Base-by-base conservation (phyloP, 2,888 invertebrate species). In the Leucoma salicis region DNA sequence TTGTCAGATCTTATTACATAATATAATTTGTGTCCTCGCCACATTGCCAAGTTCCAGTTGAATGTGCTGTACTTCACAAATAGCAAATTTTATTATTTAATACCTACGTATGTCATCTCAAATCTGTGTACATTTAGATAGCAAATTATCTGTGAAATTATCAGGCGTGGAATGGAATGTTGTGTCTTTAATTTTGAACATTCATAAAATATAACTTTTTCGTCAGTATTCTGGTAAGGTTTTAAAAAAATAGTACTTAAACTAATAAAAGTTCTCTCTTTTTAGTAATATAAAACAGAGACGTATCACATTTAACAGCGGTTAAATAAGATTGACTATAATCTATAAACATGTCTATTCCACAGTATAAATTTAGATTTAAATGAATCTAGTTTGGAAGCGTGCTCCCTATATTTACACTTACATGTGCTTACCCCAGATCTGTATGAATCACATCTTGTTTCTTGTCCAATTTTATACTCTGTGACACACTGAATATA, bases 11-110 rank as follows among this genome's bases (percentile, higher is more conserved):
- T 53, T 53, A 49, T 35, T 39, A 35, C 60, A 60, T 54, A 63
- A 74, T 66, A 55, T 60, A 46, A 59, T 57, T 64, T 60, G 50
- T 56, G 79, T 69, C 79, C 79, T 82, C 73, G 82, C 62, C 44
- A 46, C 46, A 55, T 53, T 75, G 82, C 84, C 82, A 80, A 82
- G 79, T 81, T 70, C 79, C 71, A 61, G 45, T 38, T 49, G 52
- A 55, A 66, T 80, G 76, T 53, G 74, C 56, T 68, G 70, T 63
- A 57, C 33, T 35, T 39, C 58, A 51, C 49, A 61, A 67, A 66
- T 64, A 63, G 62, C 53, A 48, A 41, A 54, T 58, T 60, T 63
- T 70, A 71, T 67, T 74, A 67, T 63, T 61, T 56, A 65, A 62
- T 70, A 63, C 67, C 66, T 71, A 70, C 64, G 58, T 62, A 57